These are phyloP conservation scores for Parochlus steinenii DNA, from an alignment of 2,888 invertebrate species.

Conservation along the genomic window DNA sequence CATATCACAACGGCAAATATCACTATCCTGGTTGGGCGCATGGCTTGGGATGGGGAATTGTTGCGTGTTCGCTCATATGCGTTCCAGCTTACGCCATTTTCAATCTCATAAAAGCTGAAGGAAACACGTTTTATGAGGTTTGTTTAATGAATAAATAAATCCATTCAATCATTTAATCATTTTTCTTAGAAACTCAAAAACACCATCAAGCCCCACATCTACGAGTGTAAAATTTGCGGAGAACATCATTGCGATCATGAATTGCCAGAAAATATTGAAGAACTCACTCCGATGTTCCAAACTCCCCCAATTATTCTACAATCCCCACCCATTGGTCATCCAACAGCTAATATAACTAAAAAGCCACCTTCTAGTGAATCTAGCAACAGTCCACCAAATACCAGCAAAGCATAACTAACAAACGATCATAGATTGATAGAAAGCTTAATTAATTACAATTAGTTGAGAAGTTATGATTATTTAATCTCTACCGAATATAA, in stretches of 20 bases:
- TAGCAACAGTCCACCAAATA: neutral
- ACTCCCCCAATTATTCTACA: conserved; percentile 14
- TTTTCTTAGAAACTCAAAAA: conserved; percentile 50
- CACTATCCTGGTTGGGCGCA: conserved; percentile 74
- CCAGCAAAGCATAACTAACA: neutral
- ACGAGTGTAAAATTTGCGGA: conserved; percentile 57
- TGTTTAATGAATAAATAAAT: conserved; percentile 14
- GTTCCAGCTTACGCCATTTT: conserved; percentile 70
- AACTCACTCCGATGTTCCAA: conserved; percentile 20
- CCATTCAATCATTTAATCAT: conserved; percentile 1
- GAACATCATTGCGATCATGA: conserved; percentile 61
- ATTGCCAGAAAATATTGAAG: conserved; percentile 34
- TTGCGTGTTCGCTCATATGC: conserved; percentile 65
- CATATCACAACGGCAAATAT: conserved; percentile 64
- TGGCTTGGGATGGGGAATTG: conserved; percentile 72
- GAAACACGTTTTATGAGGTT: conserved; percentile 56
- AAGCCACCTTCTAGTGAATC: neutral
- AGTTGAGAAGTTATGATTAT: neutral
- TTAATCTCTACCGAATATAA: neutral
- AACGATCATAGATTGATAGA: neutral
- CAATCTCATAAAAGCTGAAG: conserved; percentile 51
- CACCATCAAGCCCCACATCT: conserved; percentile 57
- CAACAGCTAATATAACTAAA: too few relatives aligned
- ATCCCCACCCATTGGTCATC: conserved; percentile 15
- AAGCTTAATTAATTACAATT: neutral